Evolutionary conservation across 2,113 vertebrate genomes (phyloP), one percentile per base, ranked within the genome.

Genomic region (Peromyscus maniculatus): DNA sequence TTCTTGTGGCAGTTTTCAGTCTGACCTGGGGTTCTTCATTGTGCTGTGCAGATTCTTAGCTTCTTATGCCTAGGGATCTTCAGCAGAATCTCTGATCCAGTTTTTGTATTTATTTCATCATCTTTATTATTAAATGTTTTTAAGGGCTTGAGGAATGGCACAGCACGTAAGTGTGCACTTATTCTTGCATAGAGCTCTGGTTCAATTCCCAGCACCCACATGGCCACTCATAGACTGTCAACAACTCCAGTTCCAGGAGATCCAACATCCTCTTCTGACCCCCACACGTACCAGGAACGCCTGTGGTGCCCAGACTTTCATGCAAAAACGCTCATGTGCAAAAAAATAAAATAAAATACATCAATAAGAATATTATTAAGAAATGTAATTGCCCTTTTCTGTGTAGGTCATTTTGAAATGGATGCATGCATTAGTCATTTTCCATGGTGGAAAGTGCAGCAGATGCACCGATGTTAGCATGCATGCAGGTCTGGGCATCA

Each of bases 391-490:
- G 22, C 28, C 16, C 62, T 71, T 96, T 92, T 33, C 15, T 13
- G 21, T 55, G 4, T 52, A 69, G 13, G 0, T 26, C 15, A 83
- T 46, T 87, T 95, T 39, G 13, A 95, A 82, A 59, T 77, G 10
- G 64, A 39, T 55, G 13, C 15, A 39, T 55, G 12, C 15, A 59
- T 52, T 75, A 66, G 12, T 55, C 46, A 55, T 31, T 49, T 69
- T 87, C 2, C 3, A 36, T 3, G 9, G 24, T 43, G 4, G 15
- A 9, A 46, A 43, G n/a, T 2, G 1, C 7, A 64, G 7, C 22
- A n/a, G 26, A 49, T 7, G 11, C 3, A 80, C 5, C 2, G 16
- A 0, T 71, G 33, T 22, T 24, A 4, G 66, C 1, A 26, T 21
- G 17, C 5, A 22, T 71, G 6, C 6, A 7, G 26, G 2, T 43